A percentile compares a stretch with the other conserved stretches of the same genome.
Conservation (phyloP, 1,140 invertebrate species). For the Pseudomyrmex cubaensis region DNA sequence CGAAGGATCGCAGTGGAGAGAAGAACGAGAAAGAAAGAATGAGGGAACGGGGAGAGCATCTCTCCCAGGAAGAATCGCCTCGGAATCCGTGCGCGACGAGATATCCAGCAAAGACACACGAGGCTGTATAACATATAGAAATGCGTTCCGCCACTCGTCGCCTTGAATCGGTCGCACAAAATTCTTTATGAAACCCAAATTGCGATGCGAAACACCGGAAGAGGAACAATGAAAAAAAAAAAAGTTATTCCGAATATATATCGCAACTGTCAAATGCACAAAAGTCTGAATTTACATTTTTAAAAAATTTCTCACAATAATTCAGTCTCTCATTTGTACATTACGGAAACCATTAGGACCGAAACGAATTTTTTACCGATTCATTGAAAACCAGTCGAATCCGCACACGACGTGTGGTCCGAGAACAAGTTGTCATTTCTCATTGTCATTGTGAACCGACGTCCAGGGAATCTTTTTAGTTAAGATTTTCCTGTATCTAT, state of each 20-base stretch:
- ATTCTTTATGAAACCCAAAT: neutral
- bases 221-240: neutral
- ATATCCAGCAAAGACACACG: conserved; percentile 31
- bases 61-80: conserved; percentile 80
- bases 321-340: too few species aligned
- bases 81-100: conserved; percentile 44
- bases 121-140: conserved; percentile 34
- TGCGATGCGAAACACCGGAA: neutral
- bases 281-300: neutral
- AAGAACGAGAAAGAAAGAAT: neutral
- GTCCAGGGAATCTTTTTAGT: too few species aligned
- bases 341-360: too few species aligned
- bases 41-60: conserved; percentile 50
- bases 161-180: conserved; percentile 9
- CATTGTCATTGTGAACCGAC: too few species aligned
- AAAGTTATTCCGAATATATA: neutral
- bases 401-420: too few species aligned
- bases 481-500: too few species aligned
- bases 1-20: conserved; percentile 18
- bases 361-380: too few species aligned
- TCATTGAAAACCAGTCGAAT: too few species aligned
- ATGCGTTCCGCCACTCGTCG: conserved; percentile 18
- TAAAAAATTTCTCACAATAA: too few species aligned
- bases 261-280: neutral
- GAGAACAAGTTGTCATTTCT: too few species aligned